Conservation (phyloP, 2,113 vertebrate genomes). For the Callaeas wilsoni region DNA sequence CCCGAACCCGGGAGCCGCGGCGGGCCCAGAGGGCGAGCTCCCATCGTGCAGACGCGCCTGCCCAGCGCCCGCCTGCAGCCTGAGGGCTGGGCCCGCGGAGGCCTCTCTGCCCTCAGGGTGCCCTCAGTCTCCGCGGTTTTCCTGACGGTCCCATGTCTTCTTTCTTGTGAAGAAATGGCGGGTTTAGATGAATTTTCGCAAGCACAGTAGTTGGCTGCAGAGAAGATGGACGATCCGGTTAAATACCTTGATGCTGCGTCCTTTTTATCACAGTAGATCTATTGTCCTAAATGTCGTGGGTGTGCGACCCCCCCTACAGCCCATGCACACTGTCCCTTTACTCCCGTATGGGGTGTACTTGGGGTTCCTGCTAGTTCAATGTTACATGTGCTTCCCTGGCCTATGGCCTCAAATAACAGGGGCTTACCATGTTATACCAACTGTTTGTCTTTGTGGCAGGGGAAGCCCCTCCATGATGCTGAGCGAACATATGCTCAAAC, state of each 20-base stretch:
- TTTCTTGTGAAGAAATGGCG: background rate
- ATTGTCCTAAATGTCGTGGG: background rate
- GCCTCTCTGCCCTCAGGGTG: background rate
- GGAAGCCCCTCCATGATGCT: background rate
- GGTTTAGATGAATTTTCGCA: background rate
- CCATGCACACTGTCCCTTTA: background rate
- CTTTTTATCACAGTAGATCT: background rate
- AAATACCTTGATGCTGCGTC: background rate
- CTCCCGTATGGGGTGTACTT: background rate
- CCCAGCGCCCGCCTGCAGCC: no score
- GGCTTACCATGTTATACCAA: background rate
- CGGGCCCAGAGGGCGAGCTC: fast-evolving
- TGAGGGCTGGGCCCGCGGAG: background rate
- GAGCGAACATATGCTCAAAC: background rate
- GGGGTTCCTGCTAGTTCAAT: background rate
- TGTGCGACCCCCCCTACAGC: background rate
- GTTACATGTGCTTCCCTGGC: background rate
- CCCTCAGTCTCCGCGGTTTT: background rate
- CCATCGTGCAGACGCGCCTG: fast-evolving
- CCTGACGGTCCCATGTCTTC: fast-evolving
- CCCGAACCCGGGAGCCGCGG: no score
- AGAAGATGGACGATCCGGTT: background rate
- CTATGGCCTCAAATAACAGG: background rate
- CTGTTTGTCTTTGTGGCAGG: background rate
- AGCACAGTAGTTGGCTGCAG: background rate